These are phyloP conservation scores for Clanis bilineata DNA, from an alignment of 2,888 invertebrate genomes.

Conservation along the genomic window DNA sequence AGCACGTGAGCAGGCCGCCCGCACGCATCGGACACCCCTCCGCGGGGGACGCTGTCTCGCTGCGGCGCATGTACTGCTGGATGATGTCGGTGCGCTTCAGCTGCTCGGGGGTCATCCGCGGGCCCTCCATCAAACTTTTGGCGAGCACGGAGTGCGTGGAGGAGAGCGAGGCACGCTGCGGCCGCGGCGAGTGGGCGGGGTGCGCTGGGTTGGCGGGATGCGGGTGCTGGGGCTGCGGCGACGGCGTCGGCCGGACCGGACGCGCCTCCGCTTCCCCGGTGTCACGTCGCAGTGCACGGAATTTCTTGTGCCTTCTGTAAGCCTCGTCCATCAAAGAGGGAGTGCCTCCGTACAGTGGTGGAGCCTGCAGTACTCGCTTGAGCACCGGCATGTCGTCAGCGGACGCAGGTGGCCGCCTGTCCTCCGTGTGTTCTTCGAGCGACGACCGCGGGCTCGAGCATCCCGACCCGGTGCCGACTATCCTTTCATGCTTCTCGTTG, in stretches of 20 bases:
- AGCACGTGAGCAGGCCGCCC: constrained; percentile 59
- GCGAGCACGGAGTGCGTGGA: constrained; percentile 95
- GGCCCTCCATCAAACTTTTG: constrained; percentile 95
- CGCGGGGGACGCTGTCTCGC: constrained; percentile 80
- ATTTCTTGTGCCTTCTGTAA: constrained; percentile 97
- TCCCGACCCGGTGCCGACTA: constrained; percentile 85
- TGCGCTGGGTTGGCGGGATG: constrained; percentile 67
- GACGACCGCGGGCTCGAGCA: constrained; percentile 94
- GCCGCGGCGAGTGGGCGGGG: constrained; percentile 81
- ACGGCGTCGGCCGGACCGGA: constrained; percentile 69
- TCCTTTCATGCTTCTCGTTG: constrained; percentile 92
- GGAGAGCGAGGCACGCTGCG: constrained; percentile 84
- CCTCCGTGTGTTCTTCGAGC: constrained; percentile 89
- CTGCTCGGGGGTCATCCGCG: constrained; percentile 96
- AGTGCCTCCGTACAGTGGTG: constrained; percentile 94
- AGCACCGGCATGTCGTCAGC: constrained; percentile 96
- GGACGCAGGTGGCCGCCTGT: constrained; percentile 80
- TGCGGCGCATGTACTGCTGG: constrained; percentile 94
- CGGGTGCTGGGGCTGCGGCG: constrained; percentile 79
- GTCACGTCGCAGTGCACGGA: constrained; percentile 92
- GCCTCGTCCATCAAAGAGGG: constrained; percentile 96
- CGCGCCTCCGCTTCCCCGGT: constrained; percentile 88
- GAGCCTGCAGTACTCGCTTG: constrained; percentile 95
- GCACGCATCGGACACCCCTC: constrained; percentile 70
- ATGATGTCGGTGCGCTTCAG: constrained; percentile 95